Base-by-base conservation (phyloP, 37 sponge, comb jelly and placozoan species). In the Chondrosia reniformis region DNA sequence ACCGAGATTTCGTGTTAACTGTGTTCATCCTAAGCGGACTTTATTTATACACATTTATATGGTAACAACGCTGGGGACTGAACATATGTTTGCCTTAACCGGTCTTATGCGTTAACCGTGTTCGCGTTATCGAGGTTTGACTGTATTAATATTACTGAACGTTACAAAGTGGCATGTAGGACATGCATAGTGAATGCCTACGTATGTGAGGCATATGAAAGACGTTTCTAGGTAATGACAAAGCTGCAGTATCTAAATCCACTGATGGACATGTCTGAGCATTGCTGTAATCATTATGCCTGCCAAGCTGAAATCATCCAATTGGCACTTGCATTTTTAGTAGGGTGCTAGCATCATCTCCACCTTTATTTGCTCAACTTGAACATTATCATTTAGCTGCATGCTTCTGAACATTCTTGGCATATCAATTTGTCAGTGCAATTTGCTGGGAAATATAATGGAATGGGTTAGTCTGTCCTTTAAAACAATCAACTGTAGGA, bases 351-450 rank as follows among this genome's bases (percentile, higher is more conserved):
- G 9, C 4, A 22, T 24, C 5, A 12, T 46, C 8, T 73, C 63
- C 19, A 81, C 44, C 43, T 81, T 81, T n/a, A 81, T 30, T 34
- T 81, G 43, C 36, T 55, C 82, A n/a, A 71, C 24, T 2, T 2
- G 81, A 67, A 67, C 32, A 15, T 33, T 45, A 21, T 77, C 13
- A 3, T 79, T 44, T 19, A 84, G 44, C 41, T n/a, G n/a, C n/a
- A n/a, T 59, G 64, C 34, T 74, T 64, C 28, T 31, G 4, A 1
- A 86, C 79, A 28, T 81, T 71, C 7, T 81, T 43, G 13, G 87
- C 82, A 67, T 86, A 86, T 82, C 82, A 86, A 34, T 30, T 59
- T 52, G 33, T 75, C 87, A 61, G 87, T 86, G 31, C n/a, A 81
- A 32, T 64, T 76, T 24, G 76, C 75, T 30, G 82, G 87, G 5